phyloP scores from a whole-genome alignment of 2,113 vertebrate species.

The Malurus melanocephalus region DNA sequence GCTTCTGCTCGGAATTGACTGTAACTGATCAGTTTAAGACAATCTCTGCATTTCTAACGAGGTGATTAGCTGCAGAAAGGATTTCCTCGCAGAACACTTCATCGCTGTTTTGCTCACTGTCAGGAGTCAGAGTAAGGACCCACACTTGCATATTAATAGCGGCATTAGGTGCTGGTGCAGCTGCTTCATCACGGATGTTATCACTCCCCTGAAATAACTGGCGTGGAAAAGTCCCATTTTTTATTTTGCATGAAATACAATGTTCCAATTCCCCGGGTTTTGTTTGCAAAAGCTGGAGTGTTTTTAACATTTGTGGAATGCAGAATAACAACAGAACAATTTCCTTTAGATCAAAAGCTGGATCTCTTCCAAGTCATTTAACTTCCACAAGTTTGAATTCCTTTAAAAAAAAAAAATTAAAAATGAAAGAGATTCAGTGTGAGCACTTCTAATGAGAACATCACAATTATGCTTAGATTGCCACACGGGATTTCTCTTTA shows the following conservation, averaged over 20 bases:
- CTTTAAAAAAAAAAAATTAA: not conserved
- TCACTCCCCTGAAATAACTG: not conserved
- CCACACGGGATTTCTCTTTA: not conserved
- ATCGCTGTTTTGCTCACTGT: not conserved
- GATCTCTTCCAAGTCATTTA: not conserved
- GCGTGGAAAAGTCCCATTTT: not conserved
- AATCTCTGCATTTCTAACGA: not conserved
- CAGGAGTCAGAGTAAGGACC: not conserved
- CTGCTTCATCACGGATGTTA: not conserved
- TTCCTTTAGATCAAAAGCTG: constrained; percentile 18
- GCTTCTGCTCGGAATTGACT: not conserved
- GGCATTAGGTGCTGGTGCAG: not conserved
- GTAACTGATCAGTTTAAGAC: not conserved
- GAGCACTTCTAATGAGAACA: constrained; percentile 9
- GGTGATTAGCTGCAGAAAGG: not conserved
- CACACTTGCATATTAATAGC: not conserved
- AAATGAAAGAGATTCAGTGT: not conserved
- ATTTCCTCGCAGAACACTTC: constrained; percentile 7
- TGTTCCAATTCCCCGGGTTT: not conserved
- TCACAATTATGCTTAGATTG: not conserved
- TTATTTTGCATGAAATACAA: not conserved
- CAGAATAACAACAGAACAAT: not conserved
- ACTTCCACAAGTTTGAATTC: constrained; percentile 7
- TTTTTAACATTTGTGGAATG: not conserved
- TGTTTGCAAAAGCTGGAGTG: not conserved